Evolutionary conservation across 2,797 vertebrate genomes (phyloP).

Genomic region (Odontamblyopus lacepedii): DNA sequence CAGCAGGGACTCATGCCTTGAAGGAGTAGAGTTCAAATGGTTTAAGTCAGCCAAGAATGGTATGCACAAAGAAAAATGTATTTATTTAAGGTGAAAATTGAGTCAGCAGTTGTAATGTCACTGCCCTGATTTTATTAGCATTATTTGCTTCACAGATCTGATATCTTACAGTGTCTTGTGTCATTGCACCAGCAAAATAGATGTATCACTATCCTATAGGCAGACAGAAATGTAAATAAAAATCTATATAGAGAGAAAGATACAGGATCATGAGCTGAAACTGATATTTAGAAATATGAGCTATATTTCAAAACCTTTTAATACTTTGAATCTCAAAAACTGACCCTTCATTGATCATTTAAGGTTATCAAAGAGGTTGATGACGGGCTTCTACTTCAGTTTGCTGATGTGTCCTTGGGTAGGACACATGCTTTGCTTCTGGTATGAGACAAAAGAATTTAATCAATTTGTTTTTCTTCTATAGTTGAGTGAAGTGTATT

Average conservation of each 20-base stretch:
- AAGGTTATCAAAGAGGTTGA: background rate
- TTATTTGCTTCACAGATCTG: background rate
- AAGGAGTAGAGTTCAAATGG: constrained; percentile 35
- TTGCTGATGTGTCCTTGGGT: background rate
- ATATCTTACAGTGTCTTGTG: background rate
- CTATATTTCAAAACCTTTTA: background rate
- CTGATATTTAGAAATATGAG: background rate
- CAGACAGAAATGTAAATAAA: background rate
- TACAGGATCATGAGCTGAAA: background rate
- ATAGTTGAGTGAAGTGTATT: background rate
- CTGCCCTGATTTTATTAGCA: background rate
- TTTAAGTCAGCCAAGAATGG: constrained; percentile 35
- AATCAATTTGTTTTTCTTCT: background rate
- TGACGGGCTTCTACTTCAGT: background rate
- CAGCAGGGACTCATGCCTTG: constrained; percentile 28
- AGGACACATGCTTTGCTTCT: background rate
- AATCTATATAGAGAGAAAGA: background rate
- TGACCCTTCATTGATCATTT: background rate
- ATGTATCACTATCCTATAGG: background rate
- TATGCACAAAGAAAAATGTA: constrained; percentile 28
- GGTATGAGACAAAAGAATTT: background rate
- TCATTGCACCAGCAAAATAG: background rate
- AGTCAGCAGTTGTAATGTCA: background rate
- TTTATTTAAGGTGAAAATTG: background rate
- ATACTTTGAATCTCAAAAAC: background rate